Evolutionary conservation across 2,797 vertebrate species (phyloP).

Genomic region (Micropoecilia bifurca): DNA sequence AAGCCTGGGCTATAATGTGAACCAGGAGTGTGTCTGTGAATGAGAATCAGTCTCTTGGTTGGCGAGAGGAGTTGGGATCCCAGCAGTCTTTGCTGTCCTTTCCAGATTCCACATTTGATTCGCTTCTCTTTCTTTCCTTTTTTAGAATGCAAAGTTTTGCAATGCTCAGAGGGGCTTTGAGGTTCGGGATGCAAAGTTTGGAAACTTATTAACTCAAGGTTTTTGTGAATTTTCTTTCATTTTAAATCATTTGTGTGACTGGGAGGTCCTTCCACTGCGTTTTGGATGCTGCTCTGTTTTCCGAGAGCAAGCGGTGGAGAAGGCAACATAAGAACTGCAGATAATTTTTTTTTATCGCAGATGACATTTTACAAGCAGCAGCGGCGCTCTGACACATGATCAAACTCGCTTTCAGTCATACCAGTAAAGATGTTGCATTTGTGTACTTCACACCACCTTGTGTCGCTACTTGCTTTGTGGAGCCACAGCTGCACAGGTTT

Average conservation of each 20-base stretch:
- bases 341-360: neutral
- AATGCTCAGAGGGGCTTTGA: constrained; percentile 2
- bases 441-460: constrained; percentile 32
- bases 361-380: constrained; percentile 26
- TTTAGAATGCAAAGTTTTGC: constrained; percentile 15
- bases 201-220: constrained; percentile 13
- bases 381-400: constrained; percentile 34
- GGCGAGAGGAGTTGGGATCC: constrained; percentile 36
- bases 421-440: constrained; percentile 64
- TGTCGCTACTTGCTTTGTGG: constrained; percentile 71
- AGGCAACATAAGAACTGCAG: constrained; percentile 16
- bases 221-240: constrained; percentile 6
- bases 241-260: constrained; percentile 9
- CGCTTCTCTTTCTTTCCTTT: constrained; percentile 13
- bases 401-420: constrained; percentile 16
- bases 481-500: constrained; percentile 50
- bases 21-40: constrained; percentile 68
- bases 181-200: constrained; percentile 21
- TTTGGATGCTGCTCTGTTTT: constrained; percentile 24
- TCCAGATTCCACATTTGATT: constrained; percentile 24
- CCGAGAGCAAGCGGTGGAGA: neutral
- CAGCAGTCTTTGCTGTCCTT: constrained; percentile 14
- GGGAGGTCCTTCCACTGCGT: constrained; percentile 2
- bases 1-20: constrained; percentile 73
- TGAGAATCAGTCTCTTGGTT: constrained; percentile 45